phyloP scores from a whole-genome alignment of 2,888 invertebrate species.

The Agrotis ipsilon region DNA sequence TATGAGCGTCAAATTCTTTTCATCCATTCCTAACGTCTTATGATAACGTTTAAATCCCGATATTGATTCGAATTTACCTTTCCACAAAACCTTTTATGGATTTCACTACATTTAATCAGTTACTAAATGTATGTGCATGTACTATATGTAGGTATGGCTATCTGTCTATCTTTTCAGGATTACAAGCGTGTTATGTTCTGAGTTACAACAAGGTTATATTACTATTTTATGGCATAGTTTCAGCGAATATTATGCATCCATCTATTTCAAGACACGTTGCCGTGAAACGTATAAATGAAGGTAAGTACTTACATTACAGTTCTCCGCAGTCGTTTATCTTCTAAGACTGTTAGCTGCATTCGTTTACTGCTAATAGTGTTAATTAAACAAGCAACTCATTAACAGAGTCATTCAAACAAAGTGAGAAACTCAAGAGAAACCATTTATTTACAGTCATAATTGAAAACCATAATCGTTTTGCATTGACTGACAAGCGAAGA shows the following conservation, averaged over 20 bases:
- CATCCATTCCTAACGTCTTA: too few relatives aligned
- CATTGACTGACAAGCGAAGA: conserved; percentile 30
- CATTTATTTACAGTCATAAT: conserved; percentile 48
- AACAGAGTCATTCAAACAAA: conserved; percentile 46
- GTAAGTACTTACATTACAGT: neutral
- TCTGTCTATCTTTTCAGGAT: neutral
- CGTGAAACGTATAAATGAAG: neutral
- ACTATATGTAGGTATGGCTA: too few relatives aligned
- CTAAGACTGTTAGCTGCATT: conserved; percentile 38
- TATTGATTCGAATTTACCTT: too few relatives aligned
- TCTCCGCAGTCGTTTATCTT: conserved; percentile 12
- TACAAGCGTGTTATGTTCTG: neutral
- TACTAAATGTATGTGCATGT: too few relatives aligned
- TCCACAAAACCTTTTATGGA: too few relatives aligned
- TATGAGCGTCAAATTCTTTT: too few relatives aligned
- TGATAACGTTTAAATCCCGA: too few relatives aligned
- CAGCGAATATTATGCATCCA: too few relatives aligned
- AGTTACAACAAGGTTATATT: neutral
- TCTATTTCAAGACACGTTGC: neutral
- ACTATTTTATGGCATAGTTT: neutral
- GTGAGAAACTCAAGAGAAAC: conserved; percentile 28
- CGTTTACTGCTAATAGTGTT: conserved; percentile 40
- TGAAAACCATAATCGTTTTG: conserved; percentile 27
- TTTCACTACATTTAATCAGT: too few relatives aligned
- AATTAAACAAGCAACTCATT: conserved; percentile 45